Percentiles rank a stretch among this genome's conserved stretches.
These are phyloP conservation scores for Magallana gigas DNA, from an alignment of 1,140 invertebrate genomes.

Conservation along the genomic window DNA sequence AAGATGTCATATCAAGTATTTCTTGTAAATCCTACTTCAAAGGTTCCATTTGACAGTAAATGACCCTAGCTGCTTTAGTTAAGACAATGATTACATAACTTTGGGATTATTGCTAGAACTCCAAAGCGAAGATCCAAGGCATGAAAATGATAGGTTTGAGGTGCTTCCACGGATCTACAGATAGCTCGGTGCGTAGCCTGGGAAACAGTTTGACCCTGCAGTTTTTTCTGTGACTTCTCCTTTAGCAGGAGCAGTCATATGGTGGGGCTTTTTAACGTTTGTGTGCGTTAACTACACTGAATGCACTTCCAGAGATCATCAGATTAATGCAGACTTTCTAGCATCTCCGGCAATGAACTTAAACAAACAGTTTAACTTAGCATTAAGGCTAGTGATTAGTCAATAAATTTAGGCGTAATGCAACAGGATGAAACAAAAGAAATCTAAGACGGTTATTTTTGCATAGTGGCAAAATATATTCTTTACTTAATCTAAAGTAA, in stretches of 20 bases:
- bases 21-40: not conserved
- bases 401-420: slow-evolving; percentile 1
- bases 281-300: not conserved
- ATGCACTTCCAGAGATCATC: not conserved
- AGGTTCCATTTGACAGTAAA: not conserved
- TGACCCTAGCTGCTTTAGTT: not conserved
- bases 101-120: not conserved
- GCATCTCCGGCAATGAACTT: slow-evolving; percentile 12
- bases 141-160: slow-evolving; percentile 15
- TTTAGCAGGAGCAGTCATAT: not conserved
- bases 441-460: not conserved
- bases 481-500: slow-evolving; percentile 25
- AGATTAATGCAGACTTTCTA: not conserved
- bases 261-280: slow-evolving; percentile 5
- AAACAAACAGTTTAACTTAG: slow-evolving; percentile 11
- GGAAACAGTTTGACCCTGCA: slow-evolving; percentile 6
- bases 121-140: not conserved
- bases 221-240: not conserved
- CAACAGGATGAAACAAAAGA: not conserved
- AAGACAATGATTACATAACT: slow-evolving; percentile 4
- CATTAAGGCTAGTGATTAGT: slow-evolving; percentile 10
- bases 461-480: not conserved
- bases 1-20: not conserved
- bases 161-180: not conserved
- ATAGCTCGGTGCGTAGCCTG: not conserved